Conservation (phyloP, 2,888 invertebrate genomes). For the Papilio protenor region DNA sequence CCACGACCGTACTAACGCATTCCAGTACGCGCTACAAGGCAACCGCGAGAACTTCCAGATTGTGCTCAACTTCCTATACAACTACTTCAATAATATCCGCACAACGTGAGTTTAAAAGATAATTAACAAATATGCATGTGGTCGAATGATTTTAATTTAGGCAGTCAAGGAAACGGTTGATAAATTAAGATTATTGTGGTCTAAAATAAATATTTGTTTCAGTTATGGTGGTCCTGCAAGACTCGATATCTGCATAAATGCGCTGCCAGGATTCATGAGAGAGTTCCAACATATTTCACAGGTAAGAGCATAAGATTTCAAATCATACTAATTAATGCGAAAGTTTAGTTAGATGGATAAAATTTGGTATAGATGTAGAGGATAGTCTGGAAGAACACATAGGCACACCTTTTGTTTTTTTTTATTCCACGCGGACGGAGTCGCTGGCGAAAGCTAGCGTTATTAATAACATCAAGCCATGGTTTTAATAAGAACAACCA, state of each 20-base stretch:
- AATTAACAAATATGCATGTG: background rate
- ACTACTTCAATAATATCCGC: slow-evolving; percentile 59
- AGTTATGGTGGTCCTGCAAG: slow-evolving; percentile 74
- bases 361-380: no score
- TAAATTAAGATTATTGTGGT: background rate
- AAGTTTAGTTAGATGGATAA: no score
- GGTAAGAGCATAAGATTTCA: slow-evolving; percentile 53
- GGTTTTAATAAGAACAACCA: no score
- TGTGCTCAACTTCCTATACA: slow-evolving; percentile 81
- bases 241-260: slow-evolving; percentile 61
- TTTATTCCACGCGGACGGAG: no score
- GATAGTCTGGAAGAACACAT: no score
- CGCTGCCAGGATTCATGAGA: slow-evolving; percentile 63
- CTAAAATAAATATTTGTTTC: slow-evolving; percentile 42
- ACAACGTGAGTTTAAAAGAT: slow-evolving; percentile 57
- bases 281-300: slow-evolving; percentile 59
- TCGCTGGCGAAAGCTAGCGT: no score
- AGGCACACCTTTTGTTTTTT: no score
- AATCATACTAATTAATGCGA: background rate
- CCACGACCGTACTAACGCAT: slow-evolving; percentile 77
- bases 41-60: slow-evolving; percentile 81
- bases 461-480: no score
- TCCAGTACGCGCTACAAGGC: slow-evolving; percentile 80
- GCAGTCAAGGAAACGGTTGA: background rate
- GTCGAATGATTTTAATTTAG: background rate